Conservation (phyloP, 2,113 vertebrate genomes). For the Echinops telfairi region DNA sequence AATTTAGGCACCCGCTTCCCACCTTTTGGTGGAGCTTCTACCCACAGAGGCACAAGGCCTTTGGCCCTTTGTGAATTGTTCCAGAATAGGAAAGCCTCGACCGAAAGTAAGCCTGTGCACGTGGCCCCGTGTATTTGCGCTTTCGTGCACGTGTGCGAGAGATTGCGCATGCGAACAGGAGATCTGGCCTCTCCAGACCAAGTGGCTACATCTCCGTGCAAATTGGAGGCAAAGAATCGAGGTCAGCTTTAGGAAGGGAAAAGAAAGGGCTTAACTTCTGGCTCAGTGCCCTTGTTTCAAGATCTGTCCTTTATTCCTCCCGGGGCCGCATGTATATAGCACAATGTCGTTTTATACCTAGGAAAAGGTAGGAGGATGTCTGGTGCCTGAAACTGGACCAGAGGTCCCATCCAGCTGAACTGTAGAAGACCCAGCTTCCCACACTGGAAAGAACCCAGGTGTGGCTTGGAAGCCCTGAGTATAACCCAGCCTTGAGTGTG, state of each 20-base stretch:
- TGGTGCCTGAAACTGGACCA: neutral
- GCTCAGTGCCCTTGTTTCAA: neutral
- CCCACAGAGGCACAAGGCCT: neutral
- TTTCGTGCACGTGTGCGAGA: neutral
- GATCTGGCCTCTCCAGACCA: neutral
- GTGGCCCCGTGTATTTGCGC: neutral
- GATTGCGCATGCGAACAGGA: neutral
- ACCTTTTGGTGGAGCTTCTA: neutral
- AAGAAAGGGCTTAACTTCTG: neutral
- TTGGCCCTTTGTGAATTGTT: neutral
- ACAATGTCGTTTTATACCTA: neutral
- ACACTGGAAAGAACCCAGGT: neutral
- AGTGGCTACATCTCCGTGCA: neutral
- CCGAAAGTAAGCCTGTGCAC: neutral
- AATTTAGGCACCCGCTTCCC: no score
- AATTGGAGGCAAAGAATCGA: slow-evolving; percentile 9
- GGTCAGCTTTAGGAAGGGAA: neutral
- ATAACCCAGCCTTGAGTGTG: neutral
- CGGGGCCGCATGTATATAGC: neutral
- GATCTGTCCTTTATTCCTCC: neutral
- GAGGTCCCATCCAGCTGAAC: neutral
- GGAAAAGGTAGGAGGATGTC: slow-evolving; percentile 19
- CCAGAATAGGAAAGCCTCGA: neutral
- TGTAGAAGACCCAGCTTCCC: neutral
- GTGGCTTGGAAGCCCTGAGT: neutral